These are phyloP conservation scores for Amphilophus citrinellus DNA, from an alignment of 2,113 vertebrate genomes.

Conservation along the genomic window DNA sequence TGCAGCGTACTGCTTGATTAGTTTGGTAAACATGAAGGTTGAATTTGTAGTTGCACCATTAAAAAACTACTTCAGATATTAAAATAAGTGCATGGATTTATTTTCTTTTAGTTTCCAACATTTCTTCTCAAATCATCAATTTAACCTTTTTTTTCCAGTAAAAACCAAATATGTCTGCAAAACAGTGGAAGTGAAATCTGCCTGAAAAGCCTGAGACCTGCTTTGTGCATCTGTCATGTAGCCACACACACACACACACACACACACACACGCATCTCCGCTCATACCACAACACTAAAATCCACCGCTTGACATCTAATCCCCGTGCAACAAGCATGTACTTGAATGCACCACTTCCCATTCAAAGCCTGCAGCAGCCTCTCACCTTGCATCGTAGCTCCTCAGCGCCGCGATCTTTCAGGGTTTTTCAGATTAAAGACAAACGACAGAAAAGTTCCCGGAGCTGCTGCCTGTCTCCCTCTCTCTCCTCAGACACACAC, in stretches of 20 bases:
- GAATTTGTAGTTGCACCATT: background rate
- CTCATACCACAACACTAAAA: conserved; percentile 4
- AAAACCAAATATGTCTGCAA: background rate
- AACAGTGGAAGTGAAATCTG: background rate
- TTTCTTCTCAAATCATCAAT: background rate
- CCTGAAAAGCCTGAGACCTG: background rate
- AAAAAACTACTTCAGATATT: background rate
- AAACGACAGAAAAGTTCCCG: conserved; percentile 36
- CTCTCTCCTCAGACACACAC: background rate
- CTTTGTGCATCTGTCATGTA: conserved; percentile 18
- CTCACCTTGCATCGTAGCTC: conserved; percentile 61
- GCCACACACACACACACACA: background rate
- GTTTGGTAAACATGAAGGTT: no score
- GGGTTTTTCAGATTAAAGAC: background rate
- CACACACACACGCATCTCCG: background rate
- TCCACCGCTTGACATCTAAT: background rate
- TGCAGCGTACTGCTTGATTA: background rate
- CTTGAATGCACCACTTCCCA: conserved; percentile 10
- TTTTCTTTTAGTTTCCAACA: background rate
- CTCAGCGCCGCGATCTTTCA: background rate
- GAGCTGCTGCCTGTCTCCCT: background rate
- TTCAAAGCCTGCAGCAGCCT: conserved; percentile 1
- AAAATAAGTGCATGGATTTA: background rate
- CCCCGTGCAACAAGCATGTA: conserved; percentile 26
- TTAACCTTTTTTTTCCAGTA: background rate